Evolutionary conservation across 2,888 invertebrate genomes (phyloP).

Genomic region (Athalia rosae): DNA sequence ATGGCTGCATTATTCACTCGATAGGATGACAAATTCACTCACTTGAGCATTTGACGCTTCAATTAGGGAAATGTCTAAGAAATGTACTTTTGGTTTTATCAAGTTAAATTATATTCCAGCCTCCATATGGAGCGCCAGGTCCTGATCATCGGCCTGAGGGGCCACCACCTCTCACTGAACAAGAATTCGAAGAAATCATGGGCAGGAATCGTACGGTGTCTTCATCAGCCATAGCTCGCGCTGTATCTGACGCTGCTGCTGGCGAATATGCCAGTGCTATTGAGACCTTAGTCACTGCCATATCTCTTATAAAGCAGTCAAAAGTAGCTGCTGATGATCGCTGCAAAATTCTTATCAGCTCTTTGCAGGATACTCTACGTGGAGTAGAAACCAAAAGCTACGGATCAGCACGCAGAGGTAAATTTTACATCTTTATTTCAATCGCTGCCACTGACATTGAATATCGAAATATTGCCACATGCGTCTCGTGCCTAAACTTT

Average conservation of each 20-base stretch:
- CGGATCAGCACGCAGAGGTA: slow-evolving; percentile 82
- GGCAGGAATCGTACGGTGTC: slow-evolving; percentile 97
- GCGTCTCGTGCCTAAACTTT: neutral
- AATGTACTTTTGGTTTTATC: neutral
- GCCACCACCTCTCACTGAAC: slow-evolving; percentile 86
- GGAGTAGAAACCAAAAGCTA: slow-evolving; percentile 99
- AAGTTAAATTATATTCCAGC: slow-evolving; percentile 55
- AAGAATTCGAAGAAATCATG: slow-evolving; percentile 99
- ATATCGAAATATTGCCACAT: neutral
- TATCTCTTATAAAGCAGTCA: slow-evolving; percentile 98
- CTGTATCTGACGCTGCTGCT: slow-evolving; percentile 97
- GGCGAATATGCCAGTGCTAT: slow-evolving; percentile 99
- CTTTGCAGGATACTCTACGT: slow-evolving; percentile 96
- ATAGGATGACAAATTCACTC: too few relatives aligned
- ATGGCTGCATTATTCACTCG: neutral
- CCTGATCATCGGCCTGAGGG: slow-evolving; percentile 75
- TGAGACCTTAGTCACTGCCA: slow-evolving; percentile 98
- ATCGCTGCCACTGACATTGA: neutral
- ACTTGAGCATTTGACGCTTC: too few relatives aligned
- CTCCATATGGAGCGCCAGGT: slow-evolving; percentile 79
- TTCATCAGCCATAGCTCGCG: slow-evolving; percentile 96
- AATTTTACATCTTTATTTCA: slow-evolving; percentile 71
- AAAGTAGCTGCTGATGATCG: slow-evolving; percentile 96
- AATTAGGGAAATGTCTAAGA: neutral
- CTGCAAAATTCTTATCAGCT: slow-evolving; percentile 97